These are phyloP conservation scores for Glaucomys volans DNA, from an alignment of 2,113 vertebrate genomes.

Conservation along the genomic window DNA sequence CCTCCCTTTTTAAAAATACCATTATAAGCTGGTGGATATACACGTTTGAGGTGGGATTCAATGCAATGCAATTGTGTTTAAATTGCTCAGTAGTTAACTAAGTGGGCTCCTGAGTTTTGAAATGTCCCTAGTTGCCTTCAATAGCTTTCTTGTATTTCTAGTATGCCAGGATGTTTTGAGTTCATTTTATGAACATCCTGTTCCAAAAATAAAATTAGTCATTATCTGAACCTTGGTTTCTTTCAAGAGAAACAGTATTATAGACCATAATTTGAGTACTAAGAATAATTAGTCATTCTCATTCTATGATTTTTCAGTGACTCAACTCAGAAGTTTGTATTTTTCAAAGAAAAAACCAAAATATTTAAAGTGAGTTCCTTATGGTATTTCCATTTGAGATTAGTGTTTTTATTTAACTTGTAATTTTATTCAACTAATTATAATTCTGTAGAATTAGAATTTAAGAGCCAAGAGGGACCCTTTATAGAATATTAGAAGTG, in stretches of 20 bases:
- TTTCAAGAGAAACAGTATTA: neutral
- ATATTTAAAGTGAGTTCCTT: neutral
- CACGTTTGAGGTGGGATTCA: neutral
- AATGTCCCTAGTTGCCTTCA: neutral
- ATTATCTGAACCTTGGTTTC: neutral
- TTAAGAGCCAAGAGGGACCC: neutral
- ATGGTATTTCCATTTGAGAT: conserved; percentile 24
- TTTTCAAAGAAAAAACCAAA: neutral
- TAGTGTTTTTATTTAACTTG: neutral
- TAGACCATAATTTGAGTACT: neutral
- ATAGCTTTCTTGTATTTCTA: neutral
- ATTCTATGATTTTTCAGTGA: neutral
- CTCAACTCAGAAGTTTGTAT: neutral
- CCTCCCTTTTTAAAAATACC: neutral
- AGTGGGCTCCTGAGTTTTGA: neutral
- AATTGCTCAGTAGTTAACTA: neutral
- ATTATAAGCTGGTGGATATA: neutral
- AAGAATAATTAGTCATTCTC: neutral
- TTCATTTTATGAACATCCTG: neutral
- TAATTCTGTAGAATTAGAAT: neutral
- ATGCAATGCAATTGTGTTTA: neutral
- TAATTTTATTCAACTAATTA: neutral
- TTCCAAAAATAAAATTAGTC: neutral
- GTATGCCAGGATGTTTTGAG: neutral
- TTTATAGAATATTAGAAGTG: conserved; percentile 1